Base-by-base conservation (phyloP, 1,140 invertebrate species). In the Eufriesea mexicana region DNA sequence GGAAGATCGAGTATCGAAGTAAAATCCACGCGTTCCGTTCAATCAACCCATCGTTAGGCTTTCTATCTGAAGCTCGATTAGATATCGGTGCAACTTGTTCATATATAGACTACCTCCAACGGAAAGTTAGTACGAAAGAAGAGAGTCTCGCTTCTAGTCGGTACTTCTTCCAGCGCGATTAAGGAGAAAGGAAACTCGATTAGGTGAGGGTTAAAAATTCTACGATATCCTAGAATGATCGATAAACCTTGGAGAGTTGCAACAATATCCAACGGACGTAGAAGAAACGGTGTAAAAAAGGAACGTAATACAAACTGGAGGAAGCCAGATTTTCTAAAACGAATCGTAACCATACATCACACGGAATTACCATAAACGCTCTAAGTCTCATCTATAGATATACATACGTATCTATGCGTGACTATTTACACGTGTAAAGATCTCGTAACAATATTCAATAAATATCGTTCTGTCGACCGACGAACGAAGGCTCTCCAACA, bases 371-470 rank as follows among this genome's bases (percentile, higher is more conserved):
- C 14, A 28, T 62, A 76, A 64, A 74, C 54, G n/a, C 9, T 42
- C 75, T 77, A 66, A 42, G 8, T 35, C 23, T 77, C 47, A 55
- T 70, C 35, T 55, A 54, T 47, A 57, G 10, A 70, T 78, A 42
- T 12, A 66, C 62, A 42, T 12, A 76, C 62, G 61, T 66, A 54
- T 51, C 20, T 62, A 76, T 12, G 55, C 23, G 71, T 64, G 76
- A 42, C n/a, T 79, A 79, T 79, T 49, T 79, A 79, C 77, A 79
- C 62, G 45, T 72, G 45, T 72, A 79, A 79, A 49, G 67, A 82
- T 82, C 35, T 57, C 14, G 51, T 55, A 76, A 76, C 72, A 82
- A 47, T 75, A 51, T 64, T 81, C 59, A 45, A 80, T 66, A 80
- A 80, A 80, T 62, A 45, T 80, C 70, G 79, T 49, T 62, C 57